phyloP scores from a whole-genome alignment of 2,797 vertebrate genomes.

The Acipenser ruthenus region DNA sequence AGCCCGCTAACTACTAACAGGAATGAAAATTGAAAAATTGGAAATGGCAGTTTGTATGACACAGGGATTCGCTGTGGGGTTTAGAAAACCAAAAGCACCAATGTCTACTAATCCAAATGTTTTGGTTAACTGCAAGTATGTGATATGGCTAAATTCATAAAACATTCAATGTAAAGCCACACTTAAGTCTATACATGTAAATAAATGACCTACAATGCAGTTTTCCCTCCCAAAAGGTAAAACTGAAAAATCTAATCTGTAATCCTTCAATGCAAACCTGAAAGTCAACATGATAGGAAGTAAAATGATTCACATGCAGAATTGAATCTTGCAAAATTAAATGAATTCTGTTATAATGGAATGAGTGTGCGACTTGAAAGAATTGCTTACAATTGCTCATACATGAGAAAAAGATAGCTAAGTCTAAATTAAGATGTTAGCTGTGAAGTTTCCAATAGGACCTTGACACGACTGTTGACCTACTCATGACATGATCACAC shows the following conservation, averaged over 20 bases:
- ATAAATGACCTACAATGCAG: constrained; percentile 43
- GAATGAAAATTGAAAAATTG: too few species aligned
- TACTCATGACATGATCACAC: constrained; percentile 94
- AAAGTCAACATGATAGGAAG: constrained; percentile 29
- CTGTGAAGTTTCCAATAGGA: constrained; percentile 98
- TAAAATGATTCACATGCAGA: constrained; percentile 59
- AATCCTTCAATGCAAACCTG: constrained; percentile 40
- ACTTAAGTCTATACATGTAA: constrained; percentile 47
- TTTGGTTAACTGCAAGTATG: too few species aligned
- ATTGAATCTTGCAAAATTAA: constrained; percentile 55
- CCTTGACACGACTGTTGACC: constrained; percentile 99
- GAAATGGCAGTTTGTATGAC: too few species aligned
- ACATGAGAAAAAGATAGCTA: constrained; percentile 65
- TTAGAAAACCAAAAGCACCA: too few species aligned
- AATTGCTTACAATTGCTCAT: constrained; percentile 67
- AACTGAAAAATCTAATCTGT: constrained; percentile 43
- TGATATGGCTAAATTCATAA: too few species aligned
- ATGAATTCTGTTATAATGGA: constrained; percentile 64
- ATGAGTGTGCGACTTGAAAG: constrained; percentile 57
- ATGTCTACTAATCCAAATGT: too few species aligned
- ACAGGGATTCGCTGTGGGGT: too few species aligned
- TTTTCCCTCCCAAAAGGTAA: constrained; percentile 33
- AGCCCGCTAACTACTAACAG: too few species aligned
- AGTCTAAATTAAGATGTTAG: constrained; percentile 98
- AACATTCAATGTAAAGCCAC: constrained; percentile 3